Evolutionary conservation across 2,113 vertebrate genomes (phyloP), one percentile per base, ranked within the genome.

Genomic region (Perca flavescens): DNA sequence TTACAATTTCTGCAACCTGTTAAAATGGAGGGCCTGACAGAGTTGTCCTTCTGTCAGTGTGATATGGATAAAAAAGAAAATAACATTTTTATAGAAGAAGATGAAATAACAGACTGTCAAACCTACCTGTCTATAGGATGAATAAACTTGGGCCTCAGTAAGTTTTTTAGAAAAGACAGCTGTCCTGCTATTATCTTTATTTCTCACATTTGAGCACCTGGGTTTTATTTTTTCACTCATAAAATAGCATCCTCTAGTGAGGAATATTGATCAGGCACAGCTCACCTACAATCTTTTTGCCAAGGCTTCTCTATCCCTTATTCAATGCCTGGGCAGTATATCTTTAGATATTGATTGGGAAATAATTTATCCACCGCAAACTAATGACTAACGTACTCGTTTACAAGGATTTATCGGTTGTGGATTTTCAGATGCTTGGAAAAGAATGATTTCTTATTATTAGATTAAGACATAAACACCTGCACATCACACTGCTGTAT

Each of bases 1-100:
- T 67, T 11, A 69, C 14, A 13, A 60, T 65, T 66, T 72, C 43
- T 76, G 47, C 73, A n/a, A 52, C 56, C 50, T 74, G 56, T 58
- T 79, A 69, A 68, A 74, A 68, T 4, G 13, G 40, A 49, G 50
- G 15, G 53, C 17, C 43, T 31, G 16, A 12, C 6, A 31, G 54
- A 63, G 46, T 34, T 47, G 61, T 63, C 36, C 47, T 57, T 43
- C 63, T 74, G 21, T 34, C 22, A 15, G 36, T 40, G 63, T 50
- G 62, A 61, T 61, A 34, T 49, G 54, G n/a, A 67, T 31, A 53
- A 36, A 28, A 25, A 17, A 19, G 28, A 57, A 46, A 46, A 22
- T 1, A 21, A 16, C 25, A 46, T 8, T 53, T 43, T 62, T 15
- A 69, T 13, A 17, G 47, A 71, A 52, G 16, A 65, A 50, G 34